Evolutionary conservation across 2,113 vertebrate species (phyloP).

Genomic region (Thunnus thynnus): DNA sequence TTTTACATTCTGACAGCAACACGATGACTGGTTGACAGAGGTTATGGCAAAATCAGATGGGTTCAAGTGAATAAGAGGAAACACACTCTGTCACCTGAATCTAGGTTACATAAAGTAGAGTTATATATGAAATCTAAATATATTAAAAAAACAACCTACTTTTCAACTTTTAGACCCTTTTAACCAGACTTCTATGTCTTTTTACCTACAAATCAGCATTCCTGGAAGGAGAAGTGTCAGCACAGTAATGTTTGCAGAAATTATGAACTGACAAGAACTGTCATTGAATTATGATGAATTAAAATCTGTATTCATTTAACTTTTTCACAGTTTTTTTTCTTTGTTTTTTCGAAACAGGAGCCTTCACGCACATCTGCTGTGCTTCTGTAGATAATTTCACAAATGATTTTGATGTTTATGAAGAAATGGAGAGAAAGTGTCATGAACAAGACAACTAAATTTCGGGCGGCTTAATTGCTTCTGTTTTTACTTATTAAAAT

Average conservation of each 20-base stretch:
- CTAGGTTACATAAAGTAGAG: too few species aligned
- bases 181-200: too few species aligned
- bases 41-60: background rate
- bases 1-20: background rate
- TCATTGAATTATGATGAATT: background rate
- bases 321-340: background rate
- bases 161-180: too few species aligned
- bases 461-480: background rate
- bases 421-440: background rate
- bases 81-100: background rate
- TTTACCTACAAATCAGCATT: too few species aligned
- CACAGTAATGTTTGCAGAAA: background rate
- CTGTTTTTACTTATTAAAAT: background rate
- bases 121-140: too few species aligned
- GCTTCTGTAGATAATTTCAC: constrained; percentile 1
- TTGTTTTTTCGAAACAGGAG: background rate
- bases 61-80: background rate
- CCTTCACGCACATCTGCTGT: background rate
- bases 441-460: background rate
- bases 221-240: background rate
- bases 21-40: background rate
- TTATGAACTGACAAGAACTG: background rate
- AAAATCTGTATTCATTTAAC: background rate
- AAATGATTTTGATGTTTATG: background rate
- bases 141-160: too few species aligned